A percentile compares a stretch with the other conserved stretches of the same genome.
These are phyloP conservation scores for Paramormyrops hopkinsi DNA, from an alignment of 2,797 vertebrate genomes.

Conservation along the genomic window DNA sequence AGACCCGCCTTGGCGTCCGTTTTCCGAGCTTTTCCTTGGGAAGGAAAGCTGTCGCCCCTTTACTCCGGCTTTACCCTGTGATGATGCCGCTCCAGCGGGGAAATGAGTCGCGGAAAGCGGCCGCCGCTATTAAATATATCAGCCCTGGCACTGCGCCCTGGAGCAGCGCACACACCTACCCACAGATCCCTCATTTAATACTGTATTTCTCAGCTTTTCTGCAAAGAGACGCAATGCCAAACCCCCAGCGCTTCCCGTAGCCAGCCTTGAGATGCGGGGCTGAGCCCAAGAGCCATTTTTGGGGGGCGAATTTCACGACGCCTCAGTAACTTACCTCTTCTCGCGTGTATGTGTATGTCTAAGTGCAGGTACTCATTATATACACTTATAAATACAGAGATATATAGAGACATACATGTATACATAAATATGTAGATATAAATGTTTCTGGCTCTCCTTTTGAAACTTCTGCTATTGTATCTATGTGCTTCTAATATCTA, in stretches of 20 bases:
- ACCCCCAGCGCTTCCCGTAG: neutral
- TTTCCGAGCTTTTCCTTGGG: neutral
- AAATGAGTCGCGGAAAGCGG: slow-evolving; percentile 43
- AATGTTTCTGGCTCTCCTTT: neutral
- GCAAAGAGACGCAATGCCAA: neutral
- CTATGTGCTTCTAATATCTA: neutral
- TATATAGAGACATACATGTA: neutral
- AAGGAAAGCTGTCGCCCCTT: slow-evolving; percentile 5
- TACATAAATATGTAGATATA: neutral
- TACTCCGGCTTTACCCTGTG: slow-evolving; percentile 28
- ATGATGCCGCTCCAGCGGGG: slow-evolving; percentile 40
- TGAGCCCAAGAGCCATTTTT: neutral
- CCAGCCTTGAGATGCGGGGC: neutral
- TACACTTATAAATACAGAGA: neutral
- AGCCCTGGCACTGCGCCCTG: slow-evolving; percentile 42
- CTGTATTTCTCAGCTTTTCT: neutral
- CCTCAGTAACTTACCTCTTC: neutral
- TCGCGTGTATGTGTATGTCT: neutral
- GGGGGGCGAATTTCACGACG: neutral
- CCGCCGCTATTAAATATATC: slow-evolving; percentile 44
- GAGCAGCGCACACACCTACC: slow-evolving; percentile 20
- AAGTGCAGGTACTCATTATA: neutral
- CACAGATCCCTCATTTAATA: neutral
- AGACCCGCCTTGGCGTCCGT: neutral
- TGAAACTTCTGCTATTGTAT: neutral